Conservation (phyloP, 37 sponge, comb jelly and placozoan genomes). For the Amphimedon queenslandica region DNA sequence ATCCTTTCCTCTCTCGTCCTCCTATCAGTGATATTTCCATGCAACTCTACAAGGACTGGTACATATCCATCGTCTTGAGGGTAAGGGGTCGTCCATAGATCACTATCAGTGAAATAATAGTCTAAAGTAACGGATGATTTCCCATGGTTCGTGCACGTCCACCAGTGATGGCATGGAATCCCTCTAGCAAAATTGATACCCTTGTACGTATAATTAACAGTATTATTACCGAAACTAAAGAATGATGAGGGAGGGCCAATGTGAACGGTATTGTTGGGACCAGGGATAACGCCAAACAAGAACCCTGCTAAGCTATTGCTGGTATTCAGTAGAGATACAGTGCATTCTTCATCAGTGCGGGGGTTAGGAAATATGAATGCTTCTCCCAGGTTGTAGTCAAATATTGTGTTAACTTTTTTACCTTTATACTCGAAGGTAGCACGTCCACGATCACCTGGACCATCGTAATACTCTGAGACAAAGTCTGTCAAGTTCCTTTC, state of each 20-base stretch:
- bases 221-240: neutral
- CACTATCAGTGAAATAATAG: constrained; percentile 32
- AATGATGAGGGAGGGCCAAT: constrained; percentile 21
- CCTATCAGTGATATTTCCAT: neutral
- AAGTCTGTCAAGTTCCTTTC: neutral
- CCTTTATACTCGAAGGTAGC: constrained; percentile 1
- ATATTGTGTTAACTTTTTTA: neutral
- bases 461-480: constrained; percentile 37
- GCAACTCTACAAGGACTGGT: neutral
- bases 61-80: no score
- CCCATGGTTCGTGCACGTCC: constrained; percentile 10
- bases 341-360: constrained; percentile 9
- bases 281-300: constrained; percentile 9
- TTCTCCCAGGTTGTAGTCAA: constrained; percentile 24
- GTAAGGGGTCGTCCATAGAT: neutral
- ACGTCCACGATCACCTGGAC: constrained; percentile 34
- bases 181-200: constrained; percentile 36
- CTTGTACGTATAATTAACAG: constrained; percentile 1
- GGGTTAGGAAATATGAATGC: constrained; percentile 28
- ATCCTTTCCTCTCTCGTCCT: neutral
- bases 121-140: constrained; percentile 27
- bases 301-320: neutral
- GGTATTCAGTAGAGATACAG: neutral
- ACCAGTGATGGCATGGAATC: constrained; percentile 39
- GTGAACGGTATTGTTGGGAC: constrained; percentile 22